Percentiles rank a stretch among this genome's conserved stretches.
Conservation (phyloP, 2,113 vertebrate species). For the Paraplagusia blochii region DNA sequence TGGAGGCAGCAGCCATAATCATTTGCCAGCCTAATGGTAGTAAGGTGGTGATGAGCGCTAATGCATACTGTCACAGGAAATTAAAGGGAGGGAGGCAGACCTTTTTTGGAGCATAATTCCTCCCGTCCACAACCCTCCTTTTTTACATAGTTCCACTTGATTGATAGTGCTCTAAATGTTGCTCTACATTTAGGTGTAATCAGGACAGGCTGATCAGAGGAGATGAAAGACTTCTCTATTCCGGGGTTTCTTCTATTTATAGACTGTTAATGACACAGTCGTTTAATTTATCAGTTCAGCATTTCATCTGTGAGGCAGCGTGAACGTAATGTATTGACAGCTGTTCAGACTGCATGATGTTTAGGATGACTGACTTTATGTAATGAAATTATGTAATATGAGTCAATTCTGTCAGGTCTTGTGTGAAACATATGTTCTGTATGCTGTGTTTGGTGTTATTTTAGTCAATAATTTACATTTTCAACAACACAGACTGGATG, state of each 20-base stretch:
- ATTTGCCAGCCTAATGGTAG: constrained; percentile 65
- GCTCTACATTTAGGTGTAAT: constrained; percentile 81
- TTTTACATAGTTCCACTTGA: constrained; percentile 63
- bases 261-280: constrained; percentile 67
- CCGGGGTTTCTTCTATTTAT: constrained; percentile 75
- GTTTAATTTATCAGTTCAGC: constrained; percentile 72
- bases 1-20: constrained; percentile 53
- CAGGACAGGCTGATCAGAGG: constrained; percentile 75
- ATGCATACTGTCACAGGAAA: constrained; percentile 68
- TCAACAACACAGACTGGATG: too few relatives aligned
- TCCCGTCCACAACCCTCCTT: constrained; percentile 46
- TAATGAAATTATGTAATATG: too few relatives aligned
- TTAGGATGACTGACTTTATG: too few relatives aligned
- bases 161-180: constrained; percentile 78
- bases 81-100: constrained; percentile 59
- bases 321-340: constrained; percentile 49
- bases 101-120: constrained; percentile 69
- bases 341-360: constrained; percentile 36
- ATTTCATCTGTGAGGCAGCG: constrained; percentile 43
- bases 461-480: too few relatives aligned
- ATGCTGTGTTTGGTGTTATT: too few relatives aligned
- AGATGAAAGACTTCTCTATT: constrained; percentile 81
- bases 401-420: too few relatives aligned
- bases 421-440: too few relatives aligned
- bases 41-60: constrained; percentile 65